phyloP scores from a whole-genome alignment of 2,797 vertebrate genomes.

The Ispidina lecontei region DNA sequence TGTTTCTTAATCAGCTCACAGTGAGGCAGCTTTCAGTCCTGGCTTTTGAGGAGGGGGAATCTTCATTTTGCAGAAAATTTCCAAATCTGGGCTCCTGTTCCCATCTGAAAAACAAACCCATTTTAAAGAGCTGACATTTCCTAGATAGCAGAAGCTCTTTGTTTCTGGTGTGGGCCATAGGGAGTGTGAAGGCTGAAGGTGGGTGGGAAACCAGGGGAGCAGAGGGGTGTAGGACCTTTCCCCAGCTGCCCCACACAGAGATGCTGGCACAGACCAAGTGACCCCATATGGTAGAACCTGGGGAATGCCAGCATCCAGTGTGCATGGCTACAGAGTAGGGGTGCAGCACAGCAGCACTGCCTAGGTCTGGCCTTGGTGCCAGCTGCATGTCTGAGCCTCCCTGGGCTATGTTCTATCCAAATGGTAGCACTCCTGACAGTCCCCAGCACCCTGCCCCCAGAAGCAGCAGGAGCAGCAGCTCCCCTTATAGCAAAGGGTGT shows the following conservation, averaged over 20 bases:
- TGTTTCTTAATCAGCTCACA: neutral
- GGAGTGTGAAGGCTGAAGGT: neutral
- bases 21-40: accelerated
- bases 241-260: accelerated
- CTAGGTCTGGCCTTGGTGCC: neutral
- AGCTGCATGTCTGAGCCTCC: neutral
- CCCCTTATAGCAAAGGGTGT: neutral
- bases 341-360: accelerated
- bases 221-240: neutral
- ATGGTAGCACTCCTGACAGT: neutral
- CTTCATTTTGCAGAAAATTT: neutral
- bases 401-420: accelerated
- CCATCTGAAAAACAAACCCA: neutral
- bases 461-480: neutral
- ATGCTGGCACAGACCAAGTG: neutral
- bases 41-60: neutral
- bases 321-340: accelerated
- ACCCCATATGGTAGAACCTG: neutral
- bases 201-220: neutral
- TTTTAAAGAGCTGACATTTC: neutral
- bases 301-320: neutral
- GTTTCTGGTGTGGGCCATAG: neutral
- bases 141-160: neutral
- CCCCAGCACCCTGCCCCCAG: too few species aligned
- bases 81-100: neutral